Evolutionary conservation across 2,797 vertebrate genomes (phyloP).

Genomic region (Alauda arvensis): DNA sequence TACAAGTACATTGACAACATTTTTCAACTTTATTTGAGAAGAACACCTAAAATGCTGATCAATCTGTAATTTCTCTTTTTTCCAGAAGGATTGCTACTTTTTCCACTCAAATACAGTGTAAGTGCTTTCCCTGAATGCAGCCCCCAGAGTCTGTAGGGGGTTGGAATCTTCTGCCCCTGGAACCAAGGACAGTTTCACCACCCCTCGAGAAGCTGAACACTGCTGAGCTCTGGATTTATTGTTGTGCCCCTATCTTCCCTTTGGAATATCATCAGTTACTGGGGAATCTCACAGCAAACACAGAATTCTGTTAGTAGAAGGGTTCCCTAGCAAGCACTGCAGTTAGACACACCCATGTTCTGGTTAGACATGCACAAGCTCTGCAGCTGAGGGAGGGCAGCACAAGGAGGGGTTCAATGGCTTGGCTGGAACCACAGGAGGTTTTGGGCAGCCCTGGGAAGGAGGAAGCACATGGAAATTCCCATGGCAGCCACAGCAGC

Average conservation of each 20-base stretch:
- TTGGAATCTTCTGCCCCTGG: background rate
- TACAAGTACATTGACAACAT: background rate
- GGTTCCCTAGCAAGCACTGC: background rate
- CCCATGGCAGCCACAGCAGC: background rate
- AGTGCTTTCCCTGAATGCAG: background rate
- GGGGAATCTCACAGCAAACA: background rate
- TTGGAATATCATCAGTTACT: background rate
- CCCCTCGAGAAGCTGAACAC: background rate
- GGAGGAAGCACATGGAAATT: background rate
- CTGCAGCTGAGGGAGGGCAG: background rate
- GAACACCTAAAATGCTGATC: background rate
- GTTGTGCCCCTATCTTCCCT: background rate
- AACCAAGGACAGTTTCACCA: background rate
- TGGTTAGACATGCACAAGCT: constrained; percentile 48
- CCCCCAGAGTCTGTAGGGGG: background rate
- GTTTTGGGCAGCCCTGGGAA: background rate
- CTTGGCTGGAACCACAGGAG: background rate
- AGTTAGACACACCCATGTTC: constrained; percentile 7
- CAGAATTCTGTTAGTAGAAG: background rate
- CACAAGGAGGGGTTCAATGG: background rate
- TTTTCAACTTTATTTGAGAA: background rate
- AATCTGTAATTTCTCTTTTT: background rate
- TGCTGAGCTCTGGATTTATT: background rate
- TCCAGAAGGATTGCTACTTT: background rate
- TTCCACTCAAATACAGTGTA: background rate